These are phyloP conservation scores for Petrosia ficiformis DNA, from an alignment of 37 sponge, comb jelly and placozoan genomes.

Conservation along the genomic window DNA sequence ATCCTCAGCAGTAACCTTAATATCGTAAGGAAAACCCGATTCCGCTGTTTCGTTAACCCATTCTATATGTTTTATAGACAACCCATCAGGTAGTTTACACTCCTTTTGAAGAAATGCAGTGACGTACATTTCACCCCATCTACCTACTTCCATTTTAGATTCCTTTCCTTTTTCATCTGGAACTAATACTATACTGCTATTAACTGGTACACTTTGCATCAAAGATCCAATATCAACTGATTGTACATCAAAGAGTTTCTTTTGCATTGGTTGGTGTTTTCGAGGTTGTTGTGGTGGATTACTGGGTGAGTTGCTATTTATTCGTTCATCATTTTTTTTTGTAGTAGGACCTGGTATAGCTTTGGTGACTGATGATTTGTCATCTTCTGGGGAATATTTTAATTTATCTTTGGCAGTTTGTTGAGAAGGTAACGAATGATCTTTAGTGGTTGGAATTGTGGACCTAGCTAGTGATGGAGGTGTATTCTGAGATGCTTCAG, in stretches of 20 bases:
- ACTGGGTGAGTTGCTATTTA: background rate
- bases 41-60: slow-evolving; percentile 47
- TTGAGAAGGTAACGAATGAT: background rate
- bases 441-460: background rate
- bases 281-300: background rate
- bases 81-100: slow-evolving; percentile 24
- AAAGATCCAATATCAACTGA: background rate
- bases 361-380: background rate
- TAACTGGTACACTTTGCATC: background rate
- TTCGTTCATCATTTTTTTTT: background rate
- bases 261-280: background rate
- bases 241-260: background rate
- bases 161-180: slow-evolving; percentile 8
- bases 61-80: background rate
- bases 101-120: slow-evolving; percentile 1
- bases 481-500: background rate
- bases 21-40: slow-evolving; percentile 37
- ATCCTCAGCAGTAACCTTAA: slow-evolving; percentile 18
- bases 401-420: background rate
- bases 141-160: slow-evolving; percentile 13
- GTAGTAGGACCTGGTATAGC: background rate
- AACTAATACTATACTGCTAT: background rate
- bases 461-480: background rate
- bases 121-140: slow-evolving; percentile 57
- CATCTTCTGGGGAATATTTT: background rate